Evolutionary conservation across 2,888 invertebrate species (phyloP), one percentile per base, ranked within the genome.

Genomic region (Clistopyga incitator): DNA sequence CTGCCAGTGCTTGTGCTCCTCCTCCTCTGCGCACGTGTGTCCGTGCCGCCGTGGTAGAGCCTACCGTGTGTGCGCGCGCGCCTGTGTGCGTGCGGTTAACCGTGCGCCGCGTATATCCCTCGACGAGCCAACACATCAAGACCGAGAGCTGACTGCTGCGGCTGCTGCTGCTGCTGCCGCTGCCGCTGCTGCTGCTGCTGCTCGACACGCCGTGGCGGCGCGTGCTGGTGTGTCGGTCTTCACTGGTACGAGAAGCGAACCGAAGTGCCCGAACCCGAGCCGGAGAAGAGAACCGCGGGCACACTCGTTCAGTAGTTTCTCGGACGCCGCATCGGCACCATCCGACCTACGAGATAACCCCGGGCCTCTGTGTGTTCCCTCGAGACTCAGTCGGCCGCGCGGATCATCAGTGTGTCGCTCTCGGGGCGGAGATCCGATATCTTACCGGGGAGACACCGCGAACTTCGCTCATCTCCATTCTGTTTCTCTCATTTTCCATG

Each of bases 291-390:
- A 91, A 91, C 90, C 88, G 90, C 92, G 91, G 89, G 84, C 81
- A 84, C 90, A 91, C 89, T 91, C 91, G 92, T 91, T 92, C 92
- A 92, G 92, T 92, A 92, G 92, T 92, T 92, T 91, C 92, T 92
- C 92, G 92, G 92, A 91, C 92, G 92, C 90, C 92, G 92, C 89
- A 91, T 91, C 91, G 92, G 91, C 92, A 92, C 87, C 91, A 91
- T 92, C 92, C 91, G 90, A 91, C 90, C 88, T 88, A 87, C 88
- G 89, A 88, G 89, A 90, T 85, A 87, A 85, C 86, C 85, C 84
- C 72, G 72, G 81, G 70, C 56, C 56, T 72, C 76, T 75, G 64
- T 67, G 56, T 25, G 25, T 56, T 56, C 56, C 56, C 67, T 84
- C 78, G 80, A 74, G 67, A 82, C 68, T 78, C 78, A 74, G 61